phyloP scores from a whole-genome alignment of 2,888 invertebrate genomes.

The Caenorhabditis plicata region DNA sequence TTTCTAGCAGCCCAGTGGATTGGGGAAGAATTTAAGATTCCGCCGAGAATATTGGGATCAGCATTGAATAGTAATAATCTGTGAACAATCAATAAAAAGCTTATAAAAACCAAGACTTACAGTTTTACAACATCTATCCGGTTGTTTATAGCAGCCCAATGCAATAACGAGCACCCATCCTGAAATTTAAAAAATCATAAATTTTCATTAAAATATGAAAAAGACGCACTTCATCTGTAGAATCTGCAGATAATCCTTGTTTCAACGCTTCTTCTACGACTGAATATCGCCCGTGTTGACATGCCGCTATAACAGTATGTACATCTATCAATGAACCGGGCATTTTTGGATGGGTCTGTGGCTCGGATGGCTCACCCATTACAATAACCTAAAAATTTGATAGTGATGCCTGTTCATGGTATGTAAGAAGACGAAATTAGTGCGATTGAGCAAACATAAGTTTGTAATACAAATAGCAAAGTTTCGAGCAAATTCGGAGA shows the following conservation, averaged over 20 bases:
- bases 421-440: too few species aligned
- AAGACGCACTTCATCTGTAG: conserved; percentile 27
- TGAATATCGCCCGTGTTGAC: conserved; percentile 37
- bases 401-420: too few species aligned
- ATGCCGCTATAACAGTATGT: conserved; percentile 30
- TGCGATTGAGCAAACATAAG: too few species aligned
- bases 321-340: too few species aligned
- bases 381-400: too few species aligned
- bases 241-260: conserved; percentile 24
- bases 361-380: too few species aligned
- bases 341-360: too few species aligned
- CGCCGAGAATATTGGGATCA: conserved; percentile 87
- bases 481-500: too few species aligned
- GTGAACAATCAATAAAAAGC: conserved; percentile 1
- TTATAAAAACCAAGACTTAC: conserved; percentile 9
- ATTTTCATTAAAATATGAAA: background rate
- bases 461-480: too few species aligned
- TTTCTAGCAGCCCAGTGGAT: conserved; percentile 92
- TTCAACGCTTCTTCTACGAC: conserved; percentile 23
- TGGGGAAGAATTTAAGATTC: conserved; percentile 91
- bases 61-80: conserved; percentile 74
- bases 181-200: conserved; percentile 3
- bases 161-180: conserved; percentile 92
- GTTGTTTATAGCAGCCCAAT: conserved; percentile 99
- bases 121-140: conserved; percentile 67